Evolutionary conservation across 2,113 vertebrate genomes (phyloP), one percentile per base, ranked within the genome.

Genomic region (Campylorhamphus procurvoides): DNA sequence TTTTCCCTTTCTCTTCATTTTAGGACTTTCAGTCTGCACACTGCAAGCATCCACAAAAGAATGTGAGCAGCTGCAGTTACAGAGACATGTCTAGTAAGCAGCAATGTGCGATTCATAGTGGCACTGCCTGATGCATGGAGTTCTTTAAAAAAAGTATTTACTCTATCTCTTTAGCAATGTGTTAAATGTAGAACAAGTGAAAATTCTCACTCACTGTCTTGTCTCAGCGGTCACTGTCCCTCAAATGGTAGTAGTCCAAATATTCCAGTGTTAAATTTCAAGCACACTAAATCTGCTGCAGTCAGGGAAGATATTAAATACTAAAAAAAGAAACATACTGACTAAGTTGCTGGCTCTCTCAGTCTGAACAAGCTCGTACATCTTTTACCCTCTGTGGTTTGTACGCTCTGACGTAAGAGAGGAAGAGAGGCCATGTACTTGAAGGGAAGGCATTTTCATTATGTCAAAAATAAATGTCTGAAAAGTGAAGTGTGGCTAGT

Each of bases 301-400:
- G 73, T 31, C 76, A 46, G 64, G 46, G 19, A 94, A 94, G n/a
- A 78, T 82, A 95, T 35, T 85, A 89, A 94, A 96, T 64, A 53
- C 73, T 92, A 39, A 52, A 62, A 73, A 73, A 89, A 93, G 17
- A 94, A 90, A 71, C 67, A 47, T 4, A 67, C 50, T 89, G 86
- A 29, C 20, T 81, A 60, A 55, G 17, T 82, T 96, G 31, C 59
- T 90, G 53, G 63, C 31, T 35, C 13, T 53, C 52, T 85, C 64
- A 76, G 23, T n/a, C 58, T 87, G 52, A 91, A 24, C 56, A 72
- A 66, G 62, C 28, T 79, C 42, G 49, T 59, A 12, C n/a, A 81
- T 86, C 62, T 92, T 94, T 96, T 63, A 78, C 44, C 8, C 37
- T 89, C n/a, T 2, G 17, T 39, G 39, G 25, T 29, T 77, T 63